These are phyloP conservation scores for Gastrophysa polygoni DNA, from an alignment of 2,888 invertebrate species.

Conservation along the genomic window DNA sequence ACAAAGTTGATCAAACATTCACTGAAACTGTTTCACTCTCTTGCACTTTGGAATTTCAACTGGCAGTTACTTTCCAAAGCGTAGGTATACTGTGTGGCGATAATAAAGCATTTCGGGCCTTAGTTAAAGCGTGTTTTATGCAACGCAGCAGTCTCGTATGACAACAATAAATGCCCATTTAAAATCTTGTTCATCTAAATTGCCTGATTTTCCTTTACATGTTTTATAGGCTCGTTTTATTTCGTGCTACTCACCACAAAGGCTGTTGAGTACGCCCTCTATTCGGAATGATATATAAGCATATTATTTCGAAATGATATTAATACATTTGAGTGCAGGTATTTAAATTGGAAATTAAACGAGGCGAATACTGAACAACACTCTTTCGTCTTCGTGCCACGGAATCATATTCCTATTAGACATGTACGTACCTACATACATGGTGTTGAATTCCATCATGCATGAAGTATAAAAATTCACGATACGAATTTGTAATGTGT, in stretches of 20 bases:
- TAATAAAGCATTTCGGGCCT: constrained; percentile 25
- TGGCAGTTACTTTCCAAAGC: no score
- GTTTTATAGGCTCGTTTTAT: constrained; percentile 28
- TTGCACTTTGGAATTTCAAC: no score
- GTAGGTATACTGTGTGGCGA: no score
- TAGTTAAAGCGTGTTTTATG: constrained; percentile 27
- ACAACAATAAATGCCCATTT: constrained; percentile 27
- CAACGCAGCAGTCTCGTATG: constrained; percentile 28
- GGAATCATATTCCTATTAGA: no score
- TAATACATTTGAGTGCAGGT: constrained; percentile 23
- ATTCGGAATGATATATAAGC: constrained; percentile 30
- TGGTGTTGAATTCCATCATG: no score
- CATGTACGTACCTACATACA: no score
- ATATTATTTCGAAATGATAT: constrained; percentile 28
- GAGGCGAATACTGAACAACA: constrained; percentile 18
- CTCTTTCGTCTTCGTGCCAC: neutral
- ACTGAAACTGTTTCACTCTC: no score
- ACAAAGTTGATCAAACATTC: no score
- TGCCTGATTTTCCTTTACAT: constrained; percentile 26
- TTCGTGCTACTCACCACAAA: constrained; percentile 22
- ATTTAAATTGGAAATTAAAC: constrained; percentile 32
- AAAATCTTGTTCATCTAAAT: constrained; percentile 31
- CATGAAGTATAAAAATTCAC: no score
- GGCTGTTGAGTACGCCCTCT: constrained; percentile 28
- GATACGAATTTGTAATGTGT: no score